These are phyloP conservation scores for Zaprionus gabonicus DNA, from an alignment of 1,140 invertebrate genomes.

Conservation along the genomic window DNA sequence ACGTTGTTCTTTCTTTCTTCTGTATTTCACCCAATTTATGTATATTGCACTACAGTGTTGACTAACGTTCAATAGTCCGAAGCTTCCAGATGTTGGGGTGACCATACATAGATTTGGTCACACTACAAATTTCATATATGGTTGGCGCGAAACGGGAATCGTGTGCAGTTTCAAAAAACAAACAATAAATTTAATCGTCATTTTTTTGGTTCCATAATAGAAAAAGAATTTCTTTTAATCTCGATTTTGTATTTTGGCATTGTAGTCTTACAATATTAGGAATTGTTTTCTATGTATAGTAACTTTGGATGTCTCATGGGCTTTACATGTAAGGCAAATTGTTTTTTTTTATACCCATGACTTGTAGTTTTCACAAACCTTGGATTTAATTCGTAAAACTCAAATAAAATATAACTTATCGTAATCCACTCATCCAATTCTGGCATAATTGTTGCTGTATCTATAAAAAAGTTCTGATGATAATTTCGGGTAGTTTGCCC, in stretches of 20 bases:
- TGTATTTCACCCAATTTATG: conserved; percentile 61
- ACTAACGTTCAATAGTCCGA: not conserved
- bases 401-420: not conserved
- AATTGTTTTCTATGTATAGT: not conserved
- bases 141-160: conserved; percentile 6
- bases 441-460: not conserved
- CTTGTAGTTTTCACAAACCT: not conserved
- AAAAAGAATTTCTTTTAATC: not conserved
- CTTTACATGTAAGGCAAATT: not conserved
- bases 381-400: not conserved
- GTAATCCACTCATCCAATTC: not conserved
- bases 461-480: not conserved
- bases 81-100: conserved; percentile 40
- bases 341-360: not conserved
- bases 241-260: conserved; percentile 5
- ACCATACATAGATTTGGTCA: conserved; percentile 8
- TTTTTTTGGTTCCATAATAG: not conserved
- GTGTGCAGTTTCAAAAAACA: not conserved
- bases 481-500: not conserved
- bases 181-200: not conserved
- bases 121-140: not conserved
- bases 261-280: not conserved
- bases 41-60: conserved; percentile 56
- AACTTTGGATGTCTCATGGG: not conserved
- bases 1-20: conserved; percentile 44